These are phyloP conservation scores for Lordiphosa fenestrarum DNA, from an alignment of 2,888 invertebrate species.

Conservation along the genomic window DNA sequence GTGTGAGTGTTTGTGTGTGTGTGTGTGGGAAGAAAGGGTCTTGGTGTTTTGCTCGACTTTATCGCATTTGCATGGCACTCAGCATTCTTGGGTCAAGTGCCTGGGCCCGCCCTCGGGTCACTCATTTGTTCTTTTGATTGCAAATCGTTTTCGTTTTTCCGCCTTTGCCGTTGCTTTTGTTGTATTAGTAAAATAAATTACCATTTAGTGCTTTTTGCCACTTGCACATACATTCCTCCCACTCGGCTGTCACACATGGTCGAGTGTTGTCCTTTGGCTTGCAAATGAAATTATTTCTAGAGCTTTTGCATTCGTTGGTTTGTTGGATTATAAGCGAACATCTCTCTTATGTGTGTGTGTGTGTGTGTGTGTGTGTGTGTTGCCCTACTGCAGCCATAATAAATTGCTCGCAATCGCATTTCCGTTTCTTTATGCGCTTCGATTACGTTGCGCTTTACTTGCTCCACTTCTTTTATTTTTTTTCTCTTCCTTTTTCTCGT, in stretches of 20 bases:
- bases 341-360: conserved; percentile 8
- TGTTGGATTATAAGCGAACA: conserved; percentile 59
- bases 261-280: conserved; percentile 66
- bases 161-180: conserved; percentile 45
- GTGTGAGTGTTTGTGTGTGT: conserved; percentile 12
- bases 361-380: conserved; percentile 3
- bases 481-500: conserved; percentile 29
- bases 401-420: conserved; percentile 74
- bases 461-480: conserved; percentile 45
- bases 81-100: conserved; percentile 52
- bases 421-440: conserved; percentile 71
- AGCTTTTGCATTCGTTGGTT: conserved; percentile 60
- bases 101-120: conserved; percentile 60
- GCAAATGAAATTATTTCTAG: conserved; percentile 72
- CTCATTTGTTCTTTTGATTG: conserved; percentile 71
- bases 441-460: conserved; percentile 64
- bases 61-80: conserved; percentile 65
- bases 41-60: conserved; percentile 61
- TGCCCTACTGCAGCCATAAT: conserved; percentile 60
- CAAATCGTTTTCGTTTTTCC: conserved; percentile 53
- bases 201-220: conserved; percentile 73
- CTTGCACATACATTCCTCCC: conserved; percentile 36
- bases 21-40: background rate
- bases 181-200: conserved; percentile 75
- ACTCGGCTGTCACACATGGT: conserved; percentile 60